Conservation (phyloP, 2,888 invertebrate genomes). For the Antheraea yamamai region DNA sequence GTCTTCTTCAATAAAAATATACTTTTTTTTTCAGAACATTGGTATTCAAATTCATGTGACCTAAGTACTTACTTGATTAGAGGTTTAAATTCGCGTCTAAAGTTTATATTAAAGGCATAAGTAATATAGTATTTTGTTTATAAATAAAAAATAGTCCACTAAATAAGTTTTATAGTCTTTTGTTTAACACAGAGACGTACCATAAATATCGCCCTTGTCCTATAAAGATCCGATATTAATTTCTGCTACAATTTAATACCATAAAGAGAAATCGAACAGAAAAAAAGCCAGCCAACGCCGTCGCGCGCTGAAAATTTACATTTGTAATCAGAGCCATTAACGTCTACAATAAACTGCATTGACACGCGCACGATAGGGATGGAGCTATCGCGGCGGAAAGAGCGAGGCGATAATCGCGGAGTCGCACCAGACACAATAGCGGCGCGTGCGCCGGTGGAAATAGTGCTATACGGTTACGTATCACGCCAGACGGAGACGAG, state of each 20-base stretch:
- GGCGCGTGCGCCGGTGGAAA: constrained; percentile 69
- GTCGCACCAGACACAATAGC: constrained; percentile 76
- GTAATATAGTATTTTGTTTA: neutral
- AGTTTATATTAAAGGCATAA: neutral
- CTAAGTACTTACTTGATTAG: neutral
- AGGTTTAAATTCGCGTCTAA: neutral
- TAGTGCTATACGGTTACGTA: constrained; percentile 57
- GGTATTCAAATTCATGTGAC: too few species aligned
- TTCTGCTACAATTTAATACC: constrained; percentile 73
- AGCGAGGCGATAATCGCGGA: constrained; percentile 54
- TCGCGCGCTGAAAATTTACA: constrained; percentile 79
- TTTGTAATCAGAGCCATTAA: constrained; percentile 80
- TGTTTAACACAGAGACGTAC: constrained; percentile 20
- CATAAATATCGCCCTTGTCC: constrained; percentile 14
- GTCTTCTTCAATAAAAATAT: neutral
- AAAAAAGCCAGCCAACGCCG: constrained; percentile 74
- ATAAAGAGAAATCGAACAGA: constrained; percentile 71
- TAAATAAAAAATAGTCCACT: neutral
- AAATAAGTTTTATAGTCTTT: constrained; percentile 9
- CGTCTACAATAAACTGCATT: constrained; percentile 81
- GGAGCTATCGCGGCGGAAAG: constrained; percentile 56
- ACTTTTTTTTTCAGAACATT: neutral
- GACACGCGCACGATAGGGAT: constrained; percentile 68
- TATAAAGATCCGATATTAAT: constrained; percentile 48
- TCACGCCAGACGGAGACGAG: constrained; percentile 48